Percentiles rank a stretch among this genome's conserved stretches.
Evolutionary conservation across 2,888 invertebrate species (phyloP).

Genomic region (Eubasilissa splendida): DNA sequence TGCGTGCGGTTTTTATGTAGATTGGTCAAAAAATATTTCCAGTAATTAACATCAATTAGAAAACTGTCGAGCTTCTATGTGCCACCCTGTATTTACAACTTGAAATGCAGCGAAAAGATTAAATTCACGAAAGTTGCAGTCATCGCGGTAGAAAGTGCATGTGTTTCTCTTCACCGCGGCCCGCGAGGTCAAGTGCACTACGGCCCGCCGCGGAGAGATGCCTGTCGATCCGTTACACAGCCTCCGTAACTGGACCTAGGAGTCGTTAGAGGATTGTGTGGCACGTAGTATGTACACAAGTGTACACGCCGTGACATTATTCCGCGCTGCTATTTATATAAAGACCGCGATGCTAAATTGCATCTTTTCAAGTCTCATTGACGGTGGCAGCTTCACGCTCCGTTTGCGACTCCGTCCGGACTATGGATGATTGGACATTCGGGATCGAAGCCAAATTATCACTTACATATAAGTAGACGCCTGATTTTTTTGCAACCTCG

Average conservation of each 20-base stretch:
- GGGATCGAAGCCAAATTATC: not conserved
- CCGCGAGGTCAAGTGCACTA: conserved; percentile 13
- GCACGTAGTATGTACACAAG: not conserved
- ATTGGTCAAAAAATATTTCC: too few relatives aligned
- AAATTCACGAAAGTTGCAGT: too few relatives aligned
- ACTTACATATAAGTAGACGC: too few relatives aligned
- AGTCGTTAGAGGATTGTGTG: too few relatives aligned
- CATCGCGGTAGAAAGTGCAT: conserved; percentile 7
- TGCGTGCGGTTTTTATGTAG: too few relatives aligned
- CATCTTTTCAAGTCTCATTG: conserved; percentile 57
- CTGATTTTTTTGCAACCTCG: too few relatives aligned
- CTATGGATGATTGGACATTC: not conserved
- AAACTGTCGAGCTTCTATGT: too few relatives aligned
- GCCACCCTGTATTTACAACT: too few relatives aligned
- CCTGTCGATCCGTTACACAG: not conserved
- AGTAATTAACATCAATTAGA: too few relatives aligned
- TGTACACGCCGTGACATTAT: conserved; percentile 49
- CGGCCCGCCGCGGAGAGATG: not conserved
- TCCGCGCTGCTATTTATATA: conserved; percentile 55
- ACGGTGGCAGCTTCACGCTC: conserved; percentile 49
- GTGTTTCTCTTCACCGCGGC: not conserved
- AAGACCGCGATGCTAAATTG: conserved; percentile 55
- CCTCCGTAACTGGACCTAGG: too few relatives aligned
- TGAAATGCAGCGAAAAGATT: too few relatives aligned
- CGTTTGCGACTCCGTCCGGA: conserved; percentile 34